phyloP scores from a whole-genome alignment of 2,888 invertebrate species.

The Cephalotes varians region DNA sequence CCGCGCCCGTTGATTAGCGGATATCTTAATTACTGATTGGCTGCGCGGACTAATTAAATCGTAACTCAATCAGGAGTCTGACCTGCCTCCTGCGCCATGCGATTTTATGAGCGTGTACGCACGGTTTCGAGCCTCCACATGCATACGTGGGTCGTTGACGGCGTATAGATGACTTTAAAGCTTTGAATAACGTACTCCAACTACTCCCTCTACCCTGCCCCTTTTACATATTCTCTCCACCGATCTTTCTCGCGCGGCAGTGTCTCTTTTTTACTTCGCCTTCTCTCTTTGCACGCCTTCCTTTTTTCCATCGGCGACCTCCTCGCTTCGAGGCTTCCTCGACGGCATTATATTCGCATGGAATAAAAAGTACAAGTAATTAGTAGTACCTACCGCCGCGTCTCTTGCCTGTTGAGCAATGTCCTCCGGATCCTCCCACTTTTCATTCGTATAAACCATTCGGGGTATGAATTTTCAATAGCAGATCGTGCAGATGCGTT shows the following conservation, averaged over 20 bases:
- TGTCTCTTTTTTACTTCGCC: slow-evolving; percentile 55
- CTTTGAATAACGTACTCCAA: slow-evolving; percentile 59
- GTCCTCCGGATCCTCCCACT: slow-evolving; percentile 56
- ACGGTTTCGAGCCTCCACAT: slow-evolving; percentile 59
- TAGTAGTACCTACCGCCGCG: slow-evolving; percentile 76
- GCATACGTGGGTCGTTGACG: slow-evolving; percentile 32
- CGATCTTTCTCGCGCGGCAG: slow-evolving; percentile 20
- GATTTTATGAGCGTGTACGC: slow-evolving; percentile 72
- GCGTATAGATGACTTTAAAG: slow-evolving; percentile 58
- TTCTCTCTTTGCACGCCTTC: slow-evolving; percentile 33
- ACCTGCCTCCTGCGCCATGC: slow-evolving; percentile 61
- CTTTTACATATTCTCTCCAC: slow-evolving; percentile 21
- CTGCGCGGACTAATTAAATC: slow-evolving; percentile 83
- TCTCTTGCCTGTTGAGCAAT: slow-evolving; percentile 58
- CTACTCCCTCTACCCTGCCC: slow-evolving; percentile 3
- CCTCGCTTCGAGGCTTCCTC: slow-evolving; percentile 12
- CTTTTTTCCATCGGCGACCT: slow-evolving; percentile 49
- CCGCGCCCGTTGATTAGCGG: slow-evolving; percentile 80
- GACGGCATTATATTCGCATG: slow-evolving; percentile 62
- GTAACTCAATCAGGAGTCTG: slow-evolving; percentile 82
- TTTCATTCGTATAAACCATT: slow-evolving; percentile 32
- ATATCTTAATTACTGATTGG: slow-evolving; percentile 85
- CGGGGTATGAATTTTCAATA: slow-evolving; percentile 43
- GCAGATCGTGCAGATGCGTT: slow-evolving; percentile 20
- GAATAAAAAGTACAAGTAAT: slow-evolving; percentile 75